phyloP scores from a whole-genome alignment of 2,797 vertebrate species.

The Oceanodroma leucorhoa region DNA sequence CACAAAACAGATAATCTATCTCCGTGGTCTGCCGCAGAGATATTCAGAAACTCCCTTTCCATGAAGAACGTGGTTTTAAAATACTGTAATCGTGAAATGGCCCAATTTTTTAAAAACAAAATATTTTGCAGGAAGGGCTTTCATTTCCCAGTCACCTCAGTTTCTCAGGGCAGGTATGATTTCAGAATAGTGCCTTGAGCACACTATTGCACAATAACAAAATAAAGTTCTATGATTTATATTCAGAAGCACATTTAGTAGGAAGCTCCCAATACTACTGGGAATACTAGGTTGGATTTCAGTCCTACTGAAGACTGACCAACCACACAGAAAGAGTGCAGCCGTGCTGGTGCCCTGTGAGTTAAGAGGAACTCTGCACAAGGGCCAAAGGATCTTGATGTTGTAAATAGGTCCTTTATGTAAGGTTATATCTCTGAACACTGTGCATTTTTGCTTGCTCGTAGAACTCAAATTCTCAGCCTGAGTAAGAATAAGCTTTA shows the following conservation, averaged over 20 bases:
- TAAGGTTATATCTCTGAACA: not conserved
- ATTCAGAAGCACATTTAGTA: not conserved
- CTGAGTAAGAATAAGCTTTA: not conserved
- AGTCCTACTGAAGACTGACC: not conserved
- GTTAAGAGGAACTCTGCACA: not conserved
- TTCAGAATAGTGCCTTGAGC: not conserved
- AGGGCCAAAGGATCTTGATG: not conserved
- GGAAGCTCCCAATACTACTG: not conserved
- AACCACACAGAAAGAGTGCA: not conserved
- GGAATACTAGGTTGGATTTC: not conserved
- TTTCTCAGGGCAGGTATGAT: not conserved
- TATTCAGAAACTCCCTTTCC: not conserved
- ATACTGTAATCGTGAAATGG: not conserved
- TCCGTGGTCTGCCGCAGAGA: not conserved
- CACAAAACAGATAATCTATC: not conserved
- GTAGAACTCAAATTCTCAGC: not conserved
- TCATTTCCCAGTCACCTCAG: not conserved
- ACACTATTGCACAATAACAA: not conserved
- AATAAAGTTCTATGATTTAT: not conserved
- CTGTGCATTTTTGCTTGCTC: not conserved
- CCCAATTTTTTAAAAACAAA: not conserved
- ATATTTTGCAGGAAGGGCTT: not conserved
- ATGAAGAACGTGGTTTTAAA: not conserved
- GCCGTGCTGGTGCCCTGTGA: accelerated
- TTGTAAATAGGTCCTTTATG: not conserved